These are phyloP conservation scores for Rhagonycha lutea DNA, from an alignment of 2,888 invertebrate genomes.

Conservation along the genomic window DNA sequence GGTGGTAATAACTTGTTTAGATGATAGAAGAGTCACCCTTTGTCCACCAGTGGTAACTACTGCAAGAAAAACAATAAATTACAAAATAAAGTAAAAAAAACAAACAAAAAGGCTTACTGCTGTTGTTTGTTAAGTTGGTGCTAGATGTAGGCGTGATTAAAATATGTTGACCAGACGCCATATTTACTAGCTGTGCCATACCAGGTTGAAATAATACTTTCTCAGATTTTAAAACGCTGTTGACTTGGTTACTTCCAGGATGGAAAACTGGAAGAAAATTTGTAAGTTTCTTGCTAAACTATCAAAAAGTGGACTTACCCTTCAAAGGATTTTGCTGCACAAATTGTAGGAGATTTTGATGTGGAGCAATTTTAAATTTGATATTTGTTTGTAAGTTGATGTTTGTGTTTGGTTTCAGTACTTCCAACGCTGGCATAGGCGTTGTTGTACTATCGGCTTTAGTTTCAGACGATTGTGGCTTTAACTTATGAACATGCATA, in stretches of 20 bases:
- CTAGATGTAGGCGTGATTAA: constrained; percentile 61
- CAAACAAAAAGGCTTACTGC: background rate
- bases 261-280: constrained; percentile 7
- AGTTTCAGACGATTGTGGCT: constrained; percentile 32
- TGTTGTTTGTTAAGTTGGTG: constrained; percentile 45
- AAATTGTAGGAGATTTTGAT: constrained; percentile 59
- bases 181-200: constrained; percentile 72
- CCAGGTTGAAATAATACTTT: constrained; percentile 48
- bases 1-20: constrained; percentile 56
- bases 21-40: constrained; percentile 61
- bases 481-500: constrained; percentile 41
- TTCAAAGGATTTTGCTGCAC: constrained; percentile 62
- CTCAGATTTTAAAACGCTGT: constrained; percentile 47
- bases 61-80: constrained; percentile 37
- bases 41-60: constrained; percentile 61
- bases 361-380: constrained; percentile 48
- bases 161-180: constrained; percentile 71
- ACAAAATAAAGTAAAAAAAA: background rate
- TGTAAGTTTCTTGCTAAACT: background rate
- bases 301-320: constrained; percentile 48
- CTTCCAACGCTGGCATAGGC: background rate
- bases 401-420: constrained; percentile 8
- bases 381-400: constrained; percentile 35
- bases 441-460: background rate
- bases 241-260: constrained; percentile 22